These are phyloP conservation scores for Fundulus diaphanus DNA, from an alignment of 2,797 vertebrate genomes.

Conservation along the genomic window DNA sequence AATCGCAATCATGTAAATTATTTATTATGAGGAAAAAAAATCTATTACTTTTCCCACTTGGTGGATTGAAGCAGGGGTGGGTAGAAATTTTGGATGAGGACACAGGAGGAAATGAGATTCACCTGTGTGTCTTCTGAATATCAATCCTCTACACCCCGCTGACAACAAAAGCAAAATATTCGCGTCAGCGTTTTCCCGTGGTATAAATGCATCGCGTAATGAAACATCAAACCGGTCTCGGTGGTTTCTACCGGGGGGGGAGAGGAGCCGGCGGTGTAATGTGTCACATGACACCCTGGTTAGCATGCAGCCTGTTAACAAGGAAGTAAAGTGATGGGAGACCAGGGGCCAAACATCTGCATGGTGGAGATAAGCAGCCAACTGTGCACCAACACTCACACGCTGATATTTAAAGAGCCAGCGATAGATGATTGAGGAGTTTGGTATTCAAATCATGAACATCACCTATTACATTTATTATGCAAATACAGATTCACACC, in stretches of 20 bases:
- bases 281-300: conserved; percentile 28
- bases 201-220: conserved; percentile 7
- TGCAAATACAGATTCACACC: not conserved
- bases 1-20: conserved; percentile 69
- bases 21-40: conserved; percentile 56
- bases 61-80: conserved; percentile 40
- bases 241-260: conserved; percentile 13
- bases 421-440: conserved; percentile 8
- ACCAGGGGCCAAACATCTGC: conserved; percentile 61
- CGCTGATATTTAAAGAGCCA: conserved; percentile 34
- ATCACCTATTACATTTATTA: conserved; percentile 12
- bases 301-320: conserved; percentile 55
- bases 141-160: conserved; percentile 32
- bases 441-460: conserved; percentile 20
- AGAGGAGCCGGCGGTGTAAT: conserved; percentile 1
- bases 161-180: conserved; percentile 55
- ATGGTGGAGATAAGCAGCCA: conserved; percentile 63
- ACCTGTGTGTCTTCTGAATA: conserved; percentile 48
- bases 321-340: conserved; percentile 58
- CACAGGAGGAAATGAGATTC: conserved; percentile 65
- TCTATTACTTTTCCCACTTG: conserved; percentile 51
- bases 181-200: not conserved
- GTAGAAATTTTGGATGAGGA: conserved; percentile 64
- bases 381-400: conserved; percentile 5
- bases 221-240: conserved; percentile 46